These are phyloP conservation scores for Eremophila alpestris DNA, from an alignment of 2,797 vertebrate species.

Conservation along the genomic window DNA sequence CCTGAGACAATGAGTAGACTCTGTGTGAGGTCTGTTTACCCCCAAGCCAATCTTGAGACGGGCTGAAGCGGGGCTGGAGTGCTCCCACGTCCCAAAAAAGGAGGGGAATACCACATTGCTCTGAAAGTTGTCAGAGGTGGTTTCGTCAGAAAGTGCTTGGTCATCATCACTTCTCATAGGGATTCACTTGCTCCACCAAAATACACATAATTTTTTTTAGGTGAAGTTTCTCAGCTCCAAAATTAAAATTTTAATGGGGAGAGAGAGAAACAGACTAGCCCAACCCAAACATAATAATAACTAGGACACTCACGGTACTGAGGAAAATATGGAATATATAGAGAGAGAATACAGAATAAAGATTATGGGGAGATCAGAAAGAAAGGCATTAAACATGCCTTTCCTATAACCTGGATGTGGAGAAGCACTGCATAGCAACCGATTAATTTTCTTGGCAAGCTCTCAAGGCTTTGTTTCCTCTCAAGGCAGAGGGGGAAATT, in stretches of 20 bases:
- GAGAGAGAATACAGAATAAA: not conserved
- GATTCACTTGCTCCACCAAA: not conserved
- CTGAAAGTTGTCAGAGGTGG: not conserved
- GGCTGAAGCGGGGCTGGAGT: not conserved
- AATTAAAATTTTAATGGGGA: not conserved
- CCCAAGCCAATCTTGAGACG: not conserved
- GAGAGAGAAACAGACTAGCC: not conserved
- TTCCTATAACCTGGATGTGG: not conserved
- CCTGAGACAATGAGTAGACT: not conserved
- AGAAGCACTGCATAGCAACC: not conserved
- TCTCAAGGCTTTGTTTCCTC: not conserved
- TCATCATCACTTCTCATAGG: not conserved
- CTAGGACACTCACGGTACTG: not conserved
- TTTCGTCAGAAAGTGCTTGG: not conserved
- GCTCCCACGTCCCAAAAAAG: not conserved
- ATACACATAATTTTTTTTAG: not conserved
- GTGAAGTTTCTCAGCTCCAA: not conserved
- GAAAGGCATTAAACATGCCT: not conserved
- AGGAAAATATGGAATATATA: not conserved
- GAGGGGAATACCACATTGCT: not conserved
- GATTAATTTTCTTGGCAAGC: not conserved
- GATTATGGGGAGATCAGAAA: not conserved
- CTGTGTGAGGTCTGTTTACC: not conserved
- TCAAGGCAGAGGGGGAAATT: not conserved
- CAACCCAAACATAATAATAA: not conserved